These are phyloP conservation scores for Drosophila pegasa DNA, from an alignment of 2,888 invertebrate genomes.

Conservation along the genomic window DNA sequence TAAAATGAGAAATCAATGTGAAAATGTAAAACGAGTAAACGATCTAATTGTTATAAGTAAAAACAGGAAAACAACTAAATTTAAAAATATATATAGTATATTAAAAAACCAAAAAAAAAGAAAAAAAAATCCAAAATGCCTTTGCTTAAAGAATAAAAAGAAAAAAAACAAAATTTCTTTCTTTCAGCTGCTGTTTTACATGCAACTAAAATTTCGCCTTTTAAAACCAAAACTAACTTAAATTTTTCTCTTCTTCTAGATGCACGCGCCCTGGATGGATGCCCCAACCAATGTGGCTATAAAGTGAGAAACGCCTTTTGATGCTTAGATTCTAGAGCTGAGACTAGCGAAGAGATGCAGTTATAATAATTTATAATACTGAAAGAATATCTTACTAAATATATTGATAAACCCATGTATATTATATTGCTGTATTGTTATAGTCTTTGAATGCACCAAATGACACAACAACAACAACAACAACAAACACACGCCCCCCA, in stretches of 20 bases:
- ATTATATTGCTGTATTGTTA: slow-evolving; percentile 72
- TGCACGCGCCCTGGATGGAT: slow-evolving; percentile 32
- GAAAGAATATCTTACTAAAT: slow-evolving; percentile 47
- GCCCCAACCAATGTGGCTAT: slow-evolving; percentile 9
- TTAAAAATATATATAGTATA: slow-evolving; percentile 67
- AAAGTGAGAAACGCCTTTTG: slow-evolving; percentile 34
- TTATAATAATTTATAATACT: slow-evolving; percentile 3
- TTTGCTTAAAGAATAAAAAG: slow-evolving; percentile 24
- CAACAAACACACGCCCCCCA: slow-evolving; percentile 36
- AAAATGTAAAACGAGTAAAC: slow-evolving; percentile 68
- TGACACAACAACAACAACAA: slow-evolving; percentile 24
- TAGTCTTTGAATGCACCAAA: slow-evolving; percentile 58
- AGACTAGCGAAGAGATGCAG: slow-evolving; percentile 38
- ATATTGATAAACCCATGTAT: slow-evolving; percentile 64
- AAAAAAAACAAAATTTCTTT: not conserved
- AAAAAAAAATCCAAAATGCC: slow-evolving; percentile 31
- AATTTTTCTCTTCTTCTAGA: slow-evolving; percentile 70
- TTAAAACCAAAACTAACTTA: slow-evolving; percentile 54
- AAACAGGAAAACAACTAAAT: slow-evolving; percentile 64
- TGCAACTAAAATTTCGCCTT: not conserved
- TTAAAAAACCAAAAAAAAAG: slow-evolving; percentile 52
- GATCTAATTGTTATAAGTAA: slow-evolving; percentile 75
- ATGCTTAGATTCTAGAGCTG: slow-evolving; percentile 37
- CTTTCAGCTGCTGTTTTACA: slow-evolving; percentile 26
- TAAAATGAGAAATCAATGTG: slow-evolving; percentile 32